A percentile compares a stretch with the other conserved stretches of the same genome.
Evolutionary conservation across 2,888 invertebrate genomes (phyloP).

Genomic region (Drosophila limbata): DNA sequence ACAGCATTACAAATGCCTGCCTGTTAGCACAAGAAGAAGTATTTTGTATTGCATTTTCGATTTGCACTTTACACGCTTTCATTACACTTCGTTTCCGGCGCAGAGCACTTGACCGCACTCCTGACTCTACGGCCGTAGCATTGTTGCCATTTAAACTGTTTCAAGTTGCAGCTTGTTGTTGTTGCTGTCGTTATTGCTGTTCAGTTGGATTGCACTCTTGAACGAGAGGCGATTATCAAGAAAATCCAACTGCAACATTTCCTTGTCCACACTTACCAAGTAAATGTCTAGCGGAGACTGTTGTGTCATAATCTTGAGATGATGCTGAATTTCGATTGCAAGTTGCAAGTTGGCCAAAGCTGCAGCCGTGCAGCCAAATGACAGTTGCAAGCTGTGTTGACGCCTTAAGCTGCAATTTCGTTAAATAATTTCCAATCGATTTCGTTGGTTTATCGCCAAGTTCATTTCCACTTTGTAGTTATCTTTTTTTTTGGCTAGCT

Average conservation of each 20-base stretch:
- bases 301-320: constrained; percentile 66
- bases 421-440: constrained; percentile 80
- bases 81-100: constrained; percentile 79
- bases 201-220: constrained; percentile 67
- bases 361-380: constrained; percentile 4
- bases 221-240: constrained; percentile 65
- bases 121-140: constrained; percentile 39
- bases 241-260: constrained; percentile 53
- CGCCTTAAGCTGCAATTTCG: constrained; percentile 82
- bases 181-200: constrained; percentile 20
- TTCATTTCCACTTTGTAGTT: constrained; percentile 72
- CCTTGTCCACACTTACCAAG: constrained; percentile 23
- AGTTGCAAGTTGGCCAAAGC: constrained; percentile 7
- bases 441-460: constrained; percentile 81
- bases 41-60: constrained; percentile 77
- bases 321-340: constrained; percentile 47
- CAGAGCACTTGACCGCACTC: constrained; percentile 60
- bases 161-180: constrained; percentile 23
- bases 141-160: constrained; percentile 70
- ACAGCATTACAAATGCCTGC: constrained; percentile 54
- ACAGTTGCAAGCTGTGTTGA: constrained; percentile 69
- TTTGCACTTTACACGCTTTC: constrained; percentile 80
- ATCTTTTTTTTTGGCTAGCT: constrained; percentile 31
- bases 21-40: constrained; percentile 48
- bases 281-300: constrained; percentile 39